These are phyloP conservation scores for Delia radicum DNA, from an alignment of 1,140 invertebrate genomes.

Conservation along the genomic window DNA sequence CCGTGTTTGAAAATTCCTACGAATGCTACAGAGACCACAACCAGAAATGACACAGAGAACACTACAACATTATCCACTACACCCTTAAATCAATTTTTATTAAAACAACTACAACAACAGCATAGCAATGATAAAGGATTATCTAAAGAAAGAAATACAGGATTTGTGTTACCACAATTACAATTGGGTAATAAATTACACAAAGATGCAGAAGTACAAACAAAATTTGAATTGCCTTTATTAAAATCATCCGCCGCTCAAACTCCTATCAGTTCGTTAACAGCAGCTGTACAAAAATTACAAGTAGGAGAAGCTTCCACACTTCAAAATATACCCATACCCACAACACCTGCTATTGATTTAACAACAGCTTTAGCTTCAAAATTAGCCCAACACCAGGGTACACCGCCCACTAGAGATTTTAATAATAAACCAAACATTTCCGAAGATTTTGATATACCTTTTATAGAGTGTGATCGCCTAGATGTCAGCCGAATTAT, in stretches of 20 bases:
- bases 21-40: not conserved
- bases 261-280: not conserved
- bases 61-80: constrained; percentile 18
- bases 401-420: not conserved
- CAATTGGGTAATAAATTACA: not conserved
- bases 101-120: constrained; percentile 23
- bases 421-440: not conserved
- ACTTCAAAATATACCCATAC: too few species aligned
- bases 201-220: not conserved
- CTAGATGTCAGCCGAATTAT: not conserved
- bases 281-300: not conserved
- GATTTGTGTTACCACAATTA: constrained; percentile 27
- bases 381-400: constrained; percentile 28
- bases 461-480: constrained; percentile 44
- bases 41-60: constrained; percentile 7
- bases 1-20: not conserved
- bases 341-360: not conserved
- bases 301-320: not conserved
- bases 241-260: not conserved
- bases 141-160: too few species aligned
- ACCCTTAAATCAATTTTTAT: constrained; percentile 19
- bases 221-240: constrained; percentile 12
- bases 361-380: constrained; percentile 30
- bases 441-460: constrained; percentile 37
- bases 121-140: not conserved